Percentiles rank a stretch among this genome's conserved stretches.
Conservation (phyloP, 2,888 invertebrate species). For the Tolmerus cingulatus region DNA sequence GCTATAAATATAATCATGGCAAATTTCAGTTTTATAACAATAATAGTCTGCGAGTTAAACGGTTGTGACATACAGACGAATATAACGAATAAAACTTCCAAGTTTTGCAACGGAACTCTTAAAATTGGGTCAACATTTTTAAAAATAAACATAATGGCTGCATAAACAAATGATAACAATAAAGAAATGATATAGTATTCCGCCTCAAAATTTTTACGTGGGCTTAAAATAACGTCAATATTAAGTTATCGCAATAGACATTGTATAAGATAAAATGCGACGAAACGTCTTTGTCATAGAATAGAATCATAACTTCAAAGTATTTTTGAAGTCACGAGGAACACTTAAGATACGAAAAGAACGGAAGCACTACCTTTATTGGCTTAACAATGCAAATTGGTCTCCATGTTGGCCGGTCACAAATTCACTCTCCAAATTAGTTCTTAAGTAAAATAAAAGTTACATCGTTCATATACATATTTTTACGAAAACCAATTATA, state of each 20-base stretch:
- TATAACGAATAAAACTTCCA: too few relatives aligned
- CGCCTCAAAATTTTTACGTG: background rate
- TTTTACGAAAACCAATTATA: background rate
- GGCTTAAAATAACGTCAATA: background rate
- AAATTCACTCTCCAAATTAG: background rate
- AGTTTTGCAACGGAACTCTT: too few relatives aligned
- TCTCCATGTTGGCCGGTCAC: background rate
- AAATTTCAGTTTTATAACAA: too few relatives aligned
- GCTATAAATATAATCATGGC: too few relatives aligned
- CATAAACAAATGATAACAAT: too few relatives aligned
- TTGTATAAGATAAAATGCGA: background rate
- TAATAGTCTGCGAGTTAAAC: too few relatives aligned
- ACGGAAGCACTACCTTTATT: background rate
- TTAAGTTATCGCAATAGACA: background rate
- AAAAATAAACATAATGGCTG: too few relatives aligned
- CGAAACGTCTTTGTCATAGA: background rate
- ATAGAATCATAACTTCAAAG: background rate
- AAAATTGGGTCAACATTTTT: too few relatives aligned
- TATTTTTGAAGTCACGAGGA: background rate
- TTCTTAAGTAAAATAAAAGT: background rate
- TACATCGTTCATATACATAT: background rate
- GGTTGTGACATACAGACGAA: too few relatives aligned
- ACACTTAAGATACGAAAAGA: background rate
- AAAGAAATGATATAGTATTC: background rate
- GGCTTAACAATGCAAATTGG: background rate